Conservation (phyloP, 2,888 invertebrate genomes). For the Coelinius sp. region DNA sequence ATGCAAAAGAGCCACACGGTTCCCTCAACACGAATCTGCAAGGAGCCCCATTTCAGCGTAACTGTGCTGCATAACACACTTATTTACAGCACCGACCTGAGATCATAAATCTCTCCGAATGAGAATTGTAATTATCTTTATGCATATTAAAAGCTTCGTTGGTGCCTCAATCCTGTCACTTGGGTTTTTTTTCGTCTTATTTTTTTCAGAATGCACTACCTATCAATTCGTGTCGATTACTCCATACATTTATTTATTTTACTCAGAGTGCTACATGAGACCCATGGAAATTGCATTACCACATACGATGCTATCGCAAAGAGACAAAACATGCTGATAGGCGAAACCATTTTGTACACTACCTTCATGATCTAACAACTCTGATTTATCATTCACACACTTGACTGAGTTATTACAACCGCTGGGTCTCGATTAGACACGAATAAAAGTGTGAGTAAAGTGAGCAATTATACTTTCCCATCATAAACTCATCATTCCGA, state of each 20-base stretch:
- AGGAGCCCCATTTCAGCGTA: slow-evolving; percentile 44
- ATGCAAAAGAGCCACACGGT: slow-evolving; percentile 1
- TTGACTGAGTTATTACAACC: slow-evolving; percentile 1
- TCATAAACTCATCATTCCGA: slow-evolving; percentile 5
- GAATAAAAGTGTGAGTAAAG: slow-evolving; percentile 6
- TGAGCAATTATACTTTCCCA: not conserved
- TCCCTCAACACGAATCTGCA: slow-evolving; percentile 18
- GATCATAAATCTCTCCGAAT: slow-evolving; percentile 64
- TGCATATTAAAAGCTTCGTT: slow-evolving; percentile 63
- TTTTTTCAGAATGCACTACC: not conserved
- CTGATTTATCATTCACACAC: not conserved
- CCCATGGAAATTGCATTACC: not conserved
- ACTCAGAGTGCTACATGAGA: not conserved
- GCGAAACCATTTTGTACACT: not conserved
- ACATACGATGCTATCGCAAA: not conserved
- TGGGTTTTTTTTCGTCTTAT: slow-evolving; percentile 6
- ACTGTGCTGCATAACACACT: slow-evolving; percentile 55
- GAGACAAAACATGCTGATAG: not conserved
- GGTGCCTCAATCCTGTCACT: slow-evolving; percentile 43
- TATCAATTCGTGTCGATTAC: not conserved
- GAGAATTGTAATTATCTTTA: slow-evolving; percentile 64
- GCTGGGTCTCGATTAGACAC: not conserved
- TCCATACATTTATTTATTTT: too few relatives aligned
- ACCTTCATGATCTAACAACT: not conserved
- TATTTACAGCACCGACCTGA: slow-evolving; percentile 56